Evolutionary conservation across 1,140 invertebrate genomes (phyloP), one percentile per base, ranked within the genome.

Genomic region (Ceratosolen fusciceps): DNA sequence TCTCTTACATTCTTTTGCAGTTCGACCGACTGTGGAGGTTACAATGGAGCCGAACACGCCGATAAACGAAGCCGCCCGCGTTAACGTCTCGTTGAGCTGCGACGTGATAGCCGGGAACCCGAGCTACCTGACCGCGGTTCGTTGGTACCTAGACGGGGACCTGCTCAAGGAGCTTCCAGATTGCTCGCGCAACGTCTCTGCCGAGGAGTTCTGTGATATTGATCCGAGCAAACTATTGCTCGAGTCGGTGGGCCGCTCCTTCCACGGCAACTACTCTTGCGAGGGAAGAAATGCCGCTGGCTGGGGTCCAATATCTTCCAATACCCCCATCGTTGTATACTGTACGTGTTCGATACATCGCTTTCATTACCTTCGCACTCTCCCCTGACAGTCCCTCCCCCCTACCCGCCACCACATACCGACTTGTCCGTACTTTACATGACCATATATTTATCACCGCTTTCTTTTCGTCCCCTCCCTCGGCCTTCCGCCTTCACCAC

Each of bases 261-360:
- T 97, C 86, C 95, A 97, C 80, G 97, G 96, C n/a, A 97, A 97
- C 88, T 98, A 97, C 88, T 96, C 96, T 0, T 98, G 97, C 87
- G 93, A 95, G 84, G 96, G 96, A 3, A 93, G 93, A 85, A 97
- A 97, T 89, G 92, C 93, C 19, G 96, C 96, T 21, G 96, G 96
- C 16, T 97, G 95, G 95, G 96, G 96, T 47, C 92, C 92, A 16
- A 90, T 93, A 80, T 96, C 96, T 10, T 90, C 92, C 34, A 93
- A 93, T 73, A 93, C 93, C 14, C 93, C 96, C 82, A 91, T 97
- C 14, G 89, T 94, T 67, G 95, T 96, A 70, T 92, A 95, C 85
- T 96, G 95, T 96, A 90, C 8, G 76, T 72, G 14, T 21, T 21
- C n/a, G 21, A 39, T 74, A 26, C 60, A 29, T 65, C 16, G 37